Percentiles rank a stretch among this genome's conserved stretches.
These are phyloP conservation scores for Balanococcus diminutus DNA, from an alignment of 2,888 invertebrate species.

Conservation along the genomic window DNA sequence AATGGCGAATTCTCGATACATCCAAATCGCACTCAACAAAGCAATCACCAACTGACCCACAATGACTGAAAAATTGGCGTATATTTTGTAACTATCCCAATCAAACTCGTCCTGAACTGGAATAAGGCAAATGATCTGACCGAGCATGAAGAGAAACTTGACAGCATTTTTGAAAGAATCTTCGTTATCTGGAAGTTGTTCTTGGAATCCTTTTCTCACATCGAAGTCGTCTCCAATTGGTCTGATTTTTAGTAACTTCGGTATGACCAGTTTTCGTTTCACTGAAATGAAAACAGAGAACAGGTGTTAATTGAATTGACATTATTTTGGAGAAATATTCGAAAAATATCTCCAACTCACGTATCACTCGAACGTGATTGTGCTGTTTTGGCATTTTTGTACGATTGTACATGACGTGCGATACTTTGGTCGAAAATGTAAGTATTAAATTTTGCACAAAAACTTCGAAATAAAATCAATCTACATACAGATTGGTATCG, in stretches of 20 bases:
- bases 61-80: slow-evolving; percentile 39
- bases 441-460: no score
- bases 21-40: slow-evolving; percentile 54
- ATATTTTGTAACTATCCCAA: slow-evolving; percentile 45
- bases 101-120: slow-evolving; percentile 53
- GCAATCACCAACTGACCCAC: slow-evolving; percentile 53
- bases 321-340: no score
- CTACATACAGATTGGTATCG: background rate
- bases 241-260: background rate
- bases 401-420: no score
- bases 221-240: background rate
- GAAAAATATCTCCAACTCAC: background rate
- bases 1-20: slow-evolving; percentile 54
- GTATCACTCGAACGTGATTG: background rate
- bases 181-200: background rate
- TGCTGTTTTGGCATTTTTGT: background rate
- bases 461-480: no score
- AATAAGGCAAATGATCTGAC: slow-evolving; percentile 56
- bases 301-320: background rate
- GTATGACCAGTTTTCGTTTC: background rate
- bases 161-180: slow-evolving; percentile 56
- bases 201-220: background rate
- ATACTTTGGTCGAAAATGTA: background rate
- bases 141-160: slow-evolving; percentile 51
- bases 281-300: background rate